A percentile compares a stretch with the other conserved stretches of the same genome.
Conservation (phyloP, 2,797 vertebrate genomes). For the Xiphophorus birchmanni region DNA sequence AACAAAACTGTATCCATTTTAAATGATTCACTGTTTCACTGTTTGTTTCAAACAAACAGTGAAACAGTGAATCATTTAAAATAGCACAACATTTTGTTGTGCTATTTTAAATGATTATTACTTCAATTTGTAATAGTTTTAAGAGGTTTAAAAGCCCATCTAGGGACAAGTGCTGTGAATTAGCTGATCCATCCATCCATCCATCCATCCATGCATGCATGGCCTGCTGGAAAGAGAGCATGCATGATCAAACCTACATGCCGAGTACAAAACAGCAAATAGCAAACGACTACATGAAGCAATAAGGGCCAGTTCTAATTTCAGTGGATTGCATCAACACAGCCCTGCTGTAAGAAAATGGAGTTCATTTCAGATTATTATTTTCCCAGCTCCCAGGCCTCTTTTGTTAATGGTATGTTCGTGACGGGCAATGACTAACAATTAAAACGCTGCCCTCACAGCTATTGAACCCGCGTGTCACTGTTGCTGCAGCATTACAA, state of each 20-base stretch:
- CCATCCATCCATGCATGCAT: too few species aligned
- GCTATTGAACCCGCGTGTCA: constrained; percentile 34
- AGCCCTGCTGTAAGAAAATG: not conserved
- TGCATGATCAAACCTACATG: not conserved
- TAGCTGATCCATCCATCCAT: too few species aligned
- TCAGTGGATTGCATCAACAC: not conserved
- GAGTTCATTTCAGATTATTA: not conserved
- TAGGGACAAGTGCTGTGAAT: too few species aligned
- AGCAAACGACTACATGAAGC: not conserved
- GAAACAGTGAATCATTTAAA: too few species aligned
- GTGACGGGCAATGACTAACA: constrained; percentile 25
- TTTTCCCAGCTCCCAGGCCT: constrained; percentile 3
- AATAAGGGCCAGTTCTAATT: not conserved
- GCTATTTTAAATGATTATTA: too few species aligned
- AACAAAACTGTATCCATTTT: too few species aligned
- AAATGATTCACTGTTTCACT: too few species aligned
- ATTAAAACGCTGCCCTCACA: constrained; percentile 42
- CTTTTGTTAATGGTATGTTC: constrained; percentile 22
- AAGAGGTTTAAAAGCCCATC: too few species aligned
- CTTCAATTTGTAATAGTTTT: too few species aligned
- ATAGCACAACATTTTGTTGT: too few species aligned
- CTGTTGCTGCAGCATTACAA: constrained; percentile 33
- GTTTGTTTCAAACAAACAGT: too few species aligned
- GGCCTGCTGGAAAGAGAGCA: not conserved
- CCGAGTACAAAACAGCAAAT: not conserved